Evolutionary conservation across 2,797 vertebrate species (phyloP).

Genomic region (Pipistrellus kuhlii): DNA sequence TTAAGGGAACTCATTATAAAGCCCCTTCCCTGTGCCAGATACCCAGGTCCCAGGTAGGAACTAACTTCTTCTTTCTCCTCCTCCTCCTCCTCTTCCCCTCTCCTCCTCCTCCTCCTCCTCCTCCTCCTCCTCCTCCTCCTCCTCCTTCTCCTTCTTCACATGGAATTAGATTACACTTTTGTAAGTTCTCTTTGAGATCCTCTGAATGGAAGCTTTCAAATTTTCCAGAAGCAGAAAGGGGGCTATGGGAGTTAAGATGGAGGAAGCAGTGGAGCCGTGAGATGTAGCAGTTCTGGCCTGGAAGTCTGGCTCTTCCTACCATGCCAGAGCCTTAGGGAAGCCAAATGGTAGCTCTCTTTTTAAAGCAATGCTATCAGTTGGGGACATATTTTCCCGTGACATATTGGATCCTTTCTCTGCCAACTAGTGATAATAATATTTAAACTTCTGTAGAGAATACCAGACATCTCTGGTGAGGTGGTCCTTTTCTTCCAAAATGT

Average conservation of each 20-base stretch:
- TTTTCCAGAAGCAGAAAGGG: not conserved
- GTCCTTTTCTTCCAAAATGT: conserved; percentile 56
- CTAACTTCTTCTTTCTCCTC: not conserved
- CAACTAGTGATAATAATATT: conserved; percentile 59
- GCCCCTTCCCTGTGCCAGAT: not conserved
- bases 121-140: too few species aligned
- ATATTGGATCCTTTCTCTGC: conserved; percentile 64
- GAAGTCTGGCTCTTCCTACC: not conserved
- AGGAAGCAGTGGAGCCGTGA: not conserved
- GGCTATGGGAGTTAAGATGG: not conserved
- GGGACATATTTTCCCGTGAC: conserved; percentile 49
- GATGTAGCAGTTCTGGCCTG: not conserved
- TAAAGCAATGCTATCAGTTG: conserved; percentile 36
- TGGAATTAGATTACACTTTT: not conserved
- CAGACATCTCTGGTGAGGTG: conserved; percentile 42
- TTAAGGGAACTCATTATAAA: not conserved
- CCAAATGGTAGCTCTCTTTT: not conserved
- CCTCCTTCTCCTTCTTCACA: not conserved
- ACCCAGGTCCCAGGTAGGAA: not conserved
- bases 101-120: too few species aligned
- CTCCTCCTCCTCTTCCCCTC: too few species aligned
- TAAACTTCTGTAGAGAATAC: conserved; percentile 60
- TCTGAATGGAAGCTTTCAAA: not conserved
- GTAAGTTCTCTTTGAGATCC: not conserved
- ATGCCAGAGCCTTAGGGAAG: not conserved